Percentiles rank a stretch among this genome's conserved stretches.
phyloP scores from a whole-genome alignment of 92 coral and sea anemone species.

The Palythoa caribaeorum region DNA sequence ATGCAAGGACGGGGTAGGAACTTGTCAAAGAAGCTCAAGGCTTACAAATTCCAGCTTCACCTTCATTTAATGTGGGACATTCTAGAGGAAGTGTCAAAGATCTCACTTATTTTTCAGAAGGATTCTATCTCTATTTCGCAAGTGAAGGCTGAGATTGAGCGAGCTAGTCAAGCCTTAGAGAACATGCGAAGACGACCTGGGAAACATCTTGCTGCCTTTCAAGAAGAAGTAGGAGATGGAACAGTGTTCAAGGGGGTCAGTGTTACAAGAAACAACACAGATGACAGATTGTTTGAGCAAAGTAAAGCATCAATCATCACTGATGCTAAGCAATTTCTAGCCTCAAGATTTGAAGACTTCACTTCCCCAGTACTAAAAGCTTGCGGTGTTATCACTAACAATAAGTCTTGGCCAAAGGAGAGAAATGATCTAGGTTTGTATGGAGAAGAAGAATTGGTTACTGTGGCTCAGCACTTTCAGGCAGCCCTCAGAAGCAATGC shows the following conservation, averaged over 20 bases:
- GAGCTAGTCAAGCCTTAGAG: conserved; percentile 43
- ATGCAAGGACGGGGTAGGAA: conserved; percentile 49
- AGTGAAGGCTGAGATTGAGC: conserved; percentile 42
- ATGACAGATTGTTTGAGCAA: conserved; percentile 41
- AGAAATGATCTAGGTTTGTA: conserved; percentile 29
- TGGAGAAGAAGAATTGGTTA: conserved; percentile 42
- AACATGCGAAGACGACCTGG: conserved; percentile 43
- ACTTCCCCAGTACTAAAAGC: conserved; percentile 50
- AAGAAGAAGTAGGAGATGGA: conserved; percentile 46
- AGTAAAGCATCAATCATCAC: conserved; percentile 43
- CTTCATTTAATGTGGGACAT: conserved; percentile 46
- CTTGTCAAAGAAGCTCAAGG: conserved; percentile 31
- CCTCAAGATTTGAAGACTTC: conserved; percentile 50
- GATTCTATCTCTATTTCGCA: conserved; percentile 30
- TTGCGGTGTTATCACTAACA: conserved; percentile 42
- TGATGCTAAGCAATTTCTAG: conserved; percentile 48
- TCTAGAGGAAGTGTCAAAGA: conserved; percentile 36
- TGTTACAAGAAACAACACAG: conserved; percentile 46
- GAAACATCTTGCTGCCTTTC: conserved; percentile 41
- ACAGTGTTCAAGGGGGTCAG: conserved; percentile 48
- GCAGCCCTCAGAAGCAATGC: conserved; percentile 29
- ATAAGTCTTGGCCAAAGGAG: conserved; percentile 46
- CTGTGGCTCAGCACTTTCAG: conserved; percentile 40
- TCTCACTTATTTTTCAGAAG: conserved; percentile 44
- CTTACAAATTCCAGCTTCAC: conserved; percentile 44